Evolutionary conservation across 2,113 vertebrate species (phyloP), one percentile per base, ranked within the genome.

Genomic region (Ptyas mucosa): DNA sequence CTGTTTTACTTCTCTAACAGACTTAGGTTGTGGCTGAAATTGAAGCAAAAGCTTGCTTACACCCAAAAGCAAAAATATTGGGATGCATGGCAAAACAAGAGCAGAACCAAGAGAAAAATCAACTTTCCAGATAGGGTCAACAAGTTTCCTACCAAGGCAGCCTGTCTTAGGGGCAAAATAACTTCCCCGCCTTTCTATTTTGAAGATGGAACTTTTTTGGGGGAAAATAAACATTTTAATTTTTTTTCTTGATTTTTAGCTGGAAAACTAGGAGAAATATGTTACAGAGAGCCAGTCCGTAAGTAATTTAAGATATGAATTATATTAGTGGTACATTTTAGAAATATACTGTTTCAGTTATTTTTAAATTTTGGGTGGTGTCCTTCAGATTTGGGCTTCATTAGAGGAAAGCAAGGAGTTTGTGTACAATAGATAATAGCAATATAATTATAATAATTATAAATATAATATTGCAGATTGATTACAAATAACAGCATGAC

Each of bases 191-290:
- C 6, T 81, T 81, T 81, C 75, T 39, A 21, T 39, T 81, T 81
- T 81, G 18, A 21, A 81, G 18, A 81, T 81, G 18, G 18, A 43
- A 81, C 7, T 81, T 81, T 21, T 39, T 81, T 1, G 8, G 20
- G 39, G 39, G 29, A 64, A 75, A 75, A 18, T 64, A 49, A 69
- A 18, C 87, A 53, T 92, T 39, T 95, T 15, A 8, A 90, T 93
- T 94, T 69, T 94, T 5, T 94, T 18, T 11, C 46, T 96, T 94
- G 43, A 61, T 43, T 92, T 95, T 57, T 94, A 97, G 97, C 85
- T 96, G 97, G 97, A 91, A 89, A 94, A 8, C 96, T 98, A 0
- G 97, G 97, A 96, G 97, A 98, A 94, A 97, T 87, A 96, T 97
- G 97, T 94, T 95, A 97, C 94, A 96, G 96, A 95, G 97, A 97